Evolutionary conservation across 2,888 invertebrate genomes (phyloP).

Genomic region (Amorpha juglandis): DNA sequence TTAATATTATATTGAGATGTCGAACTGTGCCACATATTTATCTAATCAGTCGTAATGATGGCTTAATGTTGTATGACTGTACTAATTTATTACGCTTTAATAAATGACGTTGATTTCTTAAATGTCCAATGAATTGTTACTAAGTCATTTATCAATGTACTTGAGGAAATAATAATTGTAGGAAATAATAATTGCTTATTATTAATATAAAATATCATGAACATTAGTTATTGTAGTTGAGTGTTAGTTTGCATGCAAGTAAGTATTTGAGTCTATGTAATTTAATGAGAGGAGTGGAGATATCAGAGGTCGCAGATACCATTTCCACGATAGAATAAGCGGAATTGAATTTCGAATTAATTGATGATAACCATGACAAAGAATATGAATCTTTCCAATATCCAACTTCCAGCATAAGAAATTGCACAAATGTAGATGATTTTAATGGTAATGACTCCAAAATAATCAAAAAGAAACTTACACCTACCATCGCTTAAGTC

Average conservation of each 20-base stretch:
- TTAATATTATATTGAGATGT: slow-evolving; percentile 18
- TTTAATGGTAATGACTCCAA: background rate
- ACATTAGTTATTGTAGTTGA: no score
- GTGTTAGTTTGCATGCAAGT: no score
- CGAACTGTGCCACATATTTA: slow-evolving; percentile 4
- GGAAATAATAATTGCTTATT: background rate
- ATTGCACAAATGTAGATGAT: no score
- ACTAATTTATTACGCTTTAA: slow-evolving; percentile 7
- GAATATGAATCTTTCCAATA: no score
- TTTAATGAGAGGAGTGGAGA: no score
- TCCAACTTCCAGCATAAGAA: no score
- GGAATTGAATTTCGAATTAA: no score
- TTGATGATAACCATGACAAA: no score
- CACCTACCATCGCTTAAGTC: slow-evolving; percentile 89
- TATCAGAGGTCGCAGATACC: no score
- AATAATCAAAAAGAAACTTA: background rate
- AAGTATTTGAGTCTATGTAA: no score
- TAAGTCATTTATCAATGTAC: background rate
- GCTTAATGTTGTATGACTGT: slow-evolving; percentile 3
- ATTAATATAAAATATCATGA: background rate
- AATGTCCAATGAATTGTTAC: slow-evolving; percentile 6
- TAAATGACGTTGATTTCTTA: background rate
- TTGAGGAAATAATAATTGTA: background rate
- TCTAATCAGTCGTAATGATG: slow-evolving; percentile 12
- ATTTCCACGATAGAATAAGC: no score